Conservation (phyloP, 2,797 vertebrate genomes). For the Girardinus metallicus region DNA sequence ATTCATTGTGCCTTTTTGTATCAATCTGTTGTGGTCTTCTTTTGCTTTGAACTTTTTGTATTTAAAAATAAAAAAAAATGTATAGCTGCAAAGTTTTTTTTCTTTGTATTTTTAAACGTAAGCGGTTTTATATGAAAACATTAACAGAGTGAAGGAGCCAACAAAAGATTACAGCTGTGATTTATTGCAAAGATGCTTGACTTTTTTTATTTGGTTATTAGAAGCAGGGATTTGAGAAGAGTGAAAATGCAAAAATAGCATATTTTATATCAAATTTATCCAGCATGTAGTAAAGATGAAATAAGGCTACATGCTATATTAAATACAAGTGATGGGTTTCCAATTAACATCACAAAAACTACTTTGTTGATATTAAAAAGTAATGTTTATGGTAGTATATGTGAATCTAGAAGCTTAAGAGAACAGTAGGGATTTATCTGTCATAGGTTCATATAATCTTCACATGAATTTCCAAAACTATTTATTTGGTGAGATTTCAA, state of each 20-base stretch:
- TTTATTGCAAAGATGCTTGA: not conserved
- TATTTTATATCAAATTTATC: not conserved
- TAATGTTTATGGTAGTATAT: not conserved
- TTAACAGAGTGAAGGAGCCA: not conserved
- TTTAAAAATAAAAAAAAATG: constrained; percentile 79
- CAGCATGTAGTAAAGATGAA: not conserved
- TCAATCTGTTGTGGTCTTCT: constrained; percentile 73
- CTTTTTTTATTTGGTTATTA: not conserved
- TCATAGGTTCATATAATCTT: not conserved
- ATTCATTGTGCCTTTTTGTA: constrained; percentile 86
- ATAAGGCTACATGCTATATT: not conserved
- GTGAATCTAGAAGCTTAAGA: not conserved
- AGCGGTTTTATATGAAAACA: not conserved
- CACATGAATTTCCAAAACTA: not conserved
- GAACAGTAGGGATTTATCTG: not conserved
- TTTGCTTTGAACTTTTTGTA: constrained; percentile 77
- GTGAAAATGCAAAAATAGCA: not conserved
- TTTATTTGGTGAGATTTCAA: not conserved
- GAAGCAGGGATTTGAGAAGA: not conserved
- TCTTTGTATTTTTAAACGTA: not conserved
- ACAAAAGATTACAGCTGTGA: not conserved
- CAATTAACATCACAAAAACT: too few species aligned
- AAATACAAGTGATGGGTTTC: too few species aligned
- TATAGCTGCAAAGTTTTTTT: constrained; percentile 60
- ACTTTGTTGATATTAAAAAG: not conserved